These are phyloP conservation scores for Sycophila texana DNA, from an alignment of 2,888 invertebrate species.

Conservation along the genomic window DNA sequence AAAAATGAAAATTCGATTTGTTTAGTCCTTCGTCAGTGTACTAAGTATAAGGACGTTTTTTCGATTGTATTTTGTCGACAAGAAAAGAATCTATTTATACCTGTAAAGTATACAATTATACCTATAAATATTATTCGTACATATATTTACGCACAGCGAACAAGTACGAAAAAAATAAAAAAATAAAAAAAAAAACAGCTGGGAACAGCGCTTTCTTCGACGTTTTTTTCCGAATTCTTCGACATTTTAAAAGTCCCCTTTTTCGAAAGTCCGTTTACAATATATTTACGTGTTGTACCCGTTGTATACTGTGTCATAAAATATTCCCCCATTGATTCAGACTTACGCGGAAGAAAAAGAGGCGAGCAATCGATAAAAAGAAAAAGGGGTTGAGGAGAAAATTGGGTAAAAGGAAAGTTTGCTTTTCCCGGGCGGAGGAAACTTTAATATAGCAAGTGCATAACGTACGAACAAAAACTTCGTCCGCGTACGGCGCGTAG, in stretches of 20 bases:
- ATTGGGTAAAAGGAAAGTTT: conserved; percentile 11
- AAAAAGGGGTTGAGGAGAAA: conserved; percentile 8
- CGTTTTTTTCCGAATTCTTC: conserved; percentile 28
- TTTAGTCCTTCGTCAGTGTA: not conserved
- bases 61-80: conserved; percentile 30
- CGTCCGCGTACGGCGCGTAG: not conserved
- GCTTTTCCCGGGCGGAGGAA: conserved; percentile 13
- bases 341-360: not conserved
- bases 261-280: conserved; percentile 27
- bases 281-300: conserved; percentile 35
- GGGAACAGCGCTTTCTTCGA: conserved; percentile 17
- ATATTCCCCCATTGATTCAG: conserved; percentile 27
- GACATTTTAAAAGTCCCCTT: not conserved
- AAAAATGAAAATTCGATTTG: not conserved
- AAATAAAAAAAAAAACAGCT: no score
- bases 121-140: conserved; percentile 38
- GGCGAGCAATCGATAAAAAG: not conserved
- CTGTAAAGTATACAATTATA: conserved; percentile 37
- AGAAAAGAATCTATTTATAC: conserved; percentile 25
- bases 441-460: conserved; percentile 21
- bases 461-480: conserved; percentile 8
- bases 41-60: not conserved
- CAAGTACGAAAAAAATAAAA: not conserved
- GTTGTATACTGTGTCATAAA: conserved; percentile 22
- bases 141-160: conserved; percentile 43